Evolutionary conservation across 1,140 invertebrate species (phyloP), one percentile per base, ranked within the genome.

Genomic region (Lycorma delicatula): DNA sequence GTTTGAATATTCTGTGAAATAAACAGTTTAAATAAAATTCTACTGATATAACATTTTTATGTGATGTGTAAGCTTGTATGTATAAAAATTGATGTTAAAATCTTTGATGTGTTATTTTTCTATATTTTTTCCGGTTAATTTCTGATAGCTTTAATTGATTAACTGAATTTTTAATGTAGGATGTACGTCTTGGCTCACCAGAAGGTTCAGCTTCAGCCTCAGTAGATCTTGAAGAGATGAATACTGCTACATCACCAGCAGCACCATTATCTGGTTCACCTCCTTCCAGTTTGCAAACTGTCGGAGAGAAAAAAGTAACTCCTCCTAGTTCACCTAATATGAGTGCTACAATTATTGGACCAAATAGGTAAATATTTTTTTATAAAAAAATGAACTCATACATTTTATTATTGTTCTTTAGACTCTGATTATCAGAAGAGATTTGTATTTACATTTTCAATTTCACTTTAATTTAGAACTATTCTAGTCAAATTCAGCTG

Each of bases 151-250:
- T n/a, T 34, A 34, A 34, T 58, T 31, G 47, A 48, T 58, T 22
- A 53, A 27, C 13, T 53, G 36, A 41, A 60, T 5, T 62, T 54
- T 48, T 67, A 28, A 64, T 72, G n/a, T 69, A 91, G 83, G 91
- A 93, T 70, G 90, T 93, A 4, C 81, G 89, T 44, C 85, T 94
- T 56, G 90, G 89, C 7, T 87, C 84, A 60, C 76, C 81, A 38
- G 89, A 91, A 54, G 80, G 77, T 54, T 79, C 76, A 50, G 78
- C 80, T 25, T 85, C 74, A 18, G 72, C 82, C 13, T 87, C 87
- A 47, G 81, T 93, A 28, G 89, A 93, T 73, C 72, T 90, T 61
- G 90, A 91, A 50, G 88, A 89, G 66, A 68, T 67, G 18, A 27
- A 23, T 13, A 23, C 38, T 13, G 28, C 63, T 13, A 27, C 62